These are phyloP conservation scores for Himantopus leucocephalus DNA, from an alignment of 2,113 vertebrate species.

Conservation along the genomic window DNA sequence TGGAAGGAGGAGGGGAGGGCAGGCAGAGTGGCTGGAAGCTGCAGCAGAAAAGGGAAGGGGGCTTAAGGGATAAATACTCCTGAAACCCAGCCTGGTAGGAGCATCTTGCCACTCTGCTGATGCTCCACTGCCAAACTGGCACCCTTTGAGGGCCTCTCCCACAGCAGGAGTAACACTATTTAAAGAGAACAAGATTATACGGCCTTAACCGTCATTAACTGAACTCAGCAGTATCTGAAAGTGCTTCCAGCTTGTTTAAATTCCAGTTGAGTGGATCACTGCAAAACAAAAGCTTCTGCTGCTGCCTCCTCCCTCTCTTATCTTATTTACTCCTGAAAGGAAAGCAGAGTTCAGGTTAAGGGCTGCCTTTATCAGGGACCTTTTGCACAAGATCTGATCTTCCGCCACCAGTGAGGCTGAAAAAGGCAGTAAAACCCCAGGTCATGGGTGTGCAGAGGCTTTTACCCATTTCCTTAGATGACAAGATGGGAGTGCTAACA, in stretches of 20 bases:
- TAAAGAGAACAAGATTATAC: background rate
- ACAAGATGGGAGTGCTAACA: background rate
- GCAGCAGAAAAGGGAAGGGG: background rate
- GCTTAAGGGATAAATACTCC: background rate
- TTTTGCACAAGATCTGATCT: background rate
- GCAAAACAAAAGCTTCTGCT: background rate
- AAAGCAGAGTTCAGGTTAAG: background rate
- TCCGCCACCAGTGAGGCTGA: background rate
- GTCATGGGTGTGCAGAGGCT: rapidly evolving
- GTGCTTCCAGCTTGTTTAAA: background rate
- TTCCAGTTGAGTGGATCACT: background rate
- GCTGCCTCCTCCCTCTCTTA: background rate
- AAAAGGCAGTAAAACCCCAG: background rate
- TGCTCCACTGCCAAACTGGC: background rate
- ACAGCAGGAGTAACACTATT: background rate
- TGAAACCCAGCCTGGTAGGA: background rate
- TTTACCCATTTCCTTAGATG: background rate
- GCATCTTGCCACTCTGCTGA: background rate
- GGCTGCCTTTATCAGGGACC: background rate
- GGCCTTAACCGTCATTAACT: background rate
- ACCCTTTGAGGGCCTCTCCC: background rate
- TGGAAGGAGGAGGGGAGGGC: no score
- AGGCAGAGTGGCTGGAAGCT: background rate
- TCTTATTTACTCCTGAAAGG: background rate
- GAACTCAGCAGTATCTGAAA: background rate